These are phyloP conservation scores for Eclectus roratus DNA, from an alignment of 2,113 vertebrate species.

Conservation along the genomic window DNA sequence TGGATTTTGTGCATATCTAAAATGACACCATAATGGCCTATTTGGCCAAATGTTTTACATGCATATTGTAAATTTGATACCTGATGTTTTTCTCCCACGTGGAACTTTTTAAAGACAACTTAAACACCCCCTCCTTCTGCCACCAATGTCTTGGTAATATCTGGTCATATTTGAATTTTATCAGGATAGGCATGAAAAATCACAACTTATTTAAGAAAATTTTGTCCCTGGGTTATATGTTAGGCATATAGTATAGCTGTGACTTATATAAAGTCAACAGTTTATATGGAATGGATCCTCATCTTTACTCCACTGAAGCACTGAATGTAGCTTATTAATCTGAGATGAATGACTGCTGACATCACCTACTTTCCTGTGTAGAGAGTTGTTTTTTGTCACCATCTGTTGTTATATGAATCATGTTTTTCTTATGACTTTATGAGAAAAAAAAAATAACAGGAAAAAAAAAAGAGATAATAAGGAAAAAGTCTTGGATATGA, in stretches of 20 bases:
- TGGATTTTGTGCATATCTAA: constrained; percentile 1
- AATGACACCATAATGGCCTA: background rate
- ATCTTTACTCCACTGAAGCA: background rate
- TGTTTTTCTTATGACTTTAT: constrained; percentile 16
- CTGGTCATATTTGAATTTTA: background rate
- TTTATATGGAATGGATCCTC: background rate
- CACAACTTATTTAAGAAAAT: background rate
- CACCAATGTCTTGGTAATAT: background rate
- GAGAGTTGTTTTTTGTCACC: constrained; percentile 1
- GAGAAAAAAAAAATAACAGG: constrained; percentile 17
- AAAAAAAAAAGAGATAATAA: background rate
- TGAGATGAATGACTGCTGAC: constrained; percentile 24
- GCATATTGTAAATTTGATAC: background rate
- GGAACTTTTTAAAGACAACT: background rate
- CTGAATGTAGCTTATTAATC: background rate
- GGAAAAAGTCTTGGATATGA: background rate
- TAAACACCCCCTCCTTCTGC: background rate
- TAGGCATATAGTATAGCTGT: background rate
- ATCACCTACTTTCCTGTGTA: constrained; percentile 9
- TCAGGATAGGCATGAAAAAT: background rate
- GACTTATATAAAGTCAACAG: background rate
- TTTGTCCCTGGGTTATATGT: background rate
- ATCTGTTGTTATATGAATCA: constrained; percentile 51
- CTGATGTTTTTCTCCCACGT: background rate
- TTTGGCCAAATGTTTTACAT: background rate